These are phyloP conservation scores for Dendroctonus valens DNA, from an alignment of 1,140 invertebrate species.

Conservation along the genomic window DNA sequence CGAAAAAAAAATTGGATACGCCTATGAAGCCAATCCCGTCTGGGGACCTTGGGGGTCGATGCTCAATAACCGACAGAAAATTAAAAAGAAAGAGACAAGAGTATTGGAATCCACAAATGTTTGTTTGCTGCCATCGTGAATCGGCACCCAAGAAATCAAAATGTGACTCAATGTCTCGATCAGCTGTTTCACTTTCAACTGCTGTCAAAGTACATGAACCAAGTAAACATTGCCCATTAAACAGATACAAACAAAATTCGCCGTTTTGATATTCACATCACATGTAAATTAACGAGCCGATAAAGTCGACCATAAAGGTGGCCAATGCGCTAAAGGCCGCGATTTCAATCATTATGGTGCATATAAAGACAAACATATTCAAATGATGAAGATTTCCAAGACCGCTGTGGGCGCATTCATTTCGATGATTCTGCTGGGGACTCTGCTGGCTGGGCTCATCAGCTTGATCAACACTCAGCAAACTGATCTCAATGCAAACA, in stretches of 20 bases:
- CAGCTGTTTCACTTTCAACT: slow-evolving; percentile 1
- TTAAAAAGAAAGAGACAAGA: no score
- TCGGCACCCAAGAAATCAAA: no score
- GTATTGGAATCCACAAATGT: no score
- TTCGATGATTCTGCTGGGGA: slow-evolving; percentile 55
- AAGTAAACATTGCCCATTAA: neutral
- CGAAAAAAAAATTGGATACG: no score
- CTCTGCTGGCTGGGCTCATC: slow-evolving; percentile 57
- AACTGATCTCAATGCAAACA: slow-evolving; percentile 15
- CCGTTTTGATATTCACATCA: slow-evolving; percentile 5
- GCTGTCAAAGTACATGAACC: neutral
- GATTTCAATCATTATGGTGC: slow-evolving; percentile 9
- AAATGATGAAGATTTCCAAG: slow-evolving; percentile 55
- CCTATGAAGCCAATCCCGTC: no score
- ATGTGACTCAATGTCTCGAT: neutral
- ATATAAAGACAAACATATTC: slow-evolving; percentile 10
- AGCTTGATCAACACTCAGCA: slow-evolving; percentile 54
- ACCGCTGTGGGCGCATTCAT: slow-evolving; percentile 53
- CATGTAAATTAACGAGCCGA: neutral
- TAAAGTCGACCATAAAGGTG: neutral
- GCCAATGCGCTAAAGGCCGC: neutral
- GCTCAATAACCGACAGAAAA: no score
- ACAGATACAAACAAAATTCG: neutral
- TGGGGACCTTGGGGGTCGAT: no score
- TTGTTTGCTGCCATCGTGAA: no score